Conservation (phyloP, 2,113 vertebrate genomes). For the Rhizomys pruinosus region DNA sequence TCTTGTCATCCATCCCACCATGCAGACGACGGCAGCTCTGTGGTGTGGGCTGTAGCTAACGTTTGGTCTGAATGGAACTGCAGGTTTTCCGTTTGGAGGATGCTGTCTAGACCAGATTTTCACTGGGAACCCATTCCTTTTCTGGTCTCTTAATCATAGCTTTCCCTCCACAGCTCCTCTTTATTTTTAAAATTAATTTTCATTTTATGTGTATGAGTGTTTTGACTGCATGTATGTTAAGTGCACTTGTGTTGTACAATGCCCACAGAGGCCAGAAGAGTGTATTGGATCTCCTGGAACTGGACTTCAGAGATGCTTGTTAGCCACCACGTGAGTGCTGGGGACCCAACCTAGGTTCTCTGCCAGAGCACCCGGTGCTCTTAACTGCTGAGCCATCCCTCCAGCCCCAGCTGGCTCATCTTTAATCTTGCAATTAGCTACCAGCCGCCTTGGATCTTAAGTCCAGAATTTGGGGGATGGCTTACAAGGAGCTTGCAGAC, state of each 20-base stretch:
- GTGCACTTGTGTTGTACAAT: too few relatives aligned
- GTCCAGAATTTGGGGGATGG: not conserved
- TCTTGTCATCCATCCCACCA: not conserved
- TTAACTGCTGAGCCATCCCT: not conserved
- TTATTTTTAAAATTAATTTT: not conserved
- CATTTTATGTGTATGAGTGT: not conserved
- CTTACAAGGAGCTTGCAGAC: not conserved
- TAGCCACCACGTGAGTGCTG: too few relatives aligned
- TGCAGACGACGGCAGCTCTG: too few relatives aligned
- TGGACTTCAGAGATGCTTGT: too few relatives aligned
- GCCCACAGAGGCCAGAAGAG: too few relatives aligned
- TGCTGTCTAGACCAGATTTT: not conserved
- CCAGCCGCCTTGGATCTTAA: not conserved
- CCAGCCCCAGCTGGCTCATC: too few relatives aligned
- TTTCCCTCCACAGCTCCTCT: not conserved
- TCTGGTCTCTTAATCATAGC: not conserved
- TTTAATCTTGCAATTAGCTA: not conserved
- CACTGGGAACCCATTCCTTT: not conserved
- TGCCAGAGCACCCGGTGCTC: too few relatives aligned
- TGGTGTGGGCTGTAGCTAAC: not conserved
- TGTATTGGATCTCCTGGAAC: too few relatives aligned
- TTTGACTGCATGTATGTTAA: not conserved
- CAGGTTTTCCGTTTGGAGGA: not conserved
- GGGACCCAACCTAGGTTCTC: too few relatives aligned
- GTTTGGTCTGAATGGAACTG: not conserved